Evolutionary conservation across 2,113 vertebrate genomes (phyloP).

Genomic region (Chrysochloris asiatica): DNA sequence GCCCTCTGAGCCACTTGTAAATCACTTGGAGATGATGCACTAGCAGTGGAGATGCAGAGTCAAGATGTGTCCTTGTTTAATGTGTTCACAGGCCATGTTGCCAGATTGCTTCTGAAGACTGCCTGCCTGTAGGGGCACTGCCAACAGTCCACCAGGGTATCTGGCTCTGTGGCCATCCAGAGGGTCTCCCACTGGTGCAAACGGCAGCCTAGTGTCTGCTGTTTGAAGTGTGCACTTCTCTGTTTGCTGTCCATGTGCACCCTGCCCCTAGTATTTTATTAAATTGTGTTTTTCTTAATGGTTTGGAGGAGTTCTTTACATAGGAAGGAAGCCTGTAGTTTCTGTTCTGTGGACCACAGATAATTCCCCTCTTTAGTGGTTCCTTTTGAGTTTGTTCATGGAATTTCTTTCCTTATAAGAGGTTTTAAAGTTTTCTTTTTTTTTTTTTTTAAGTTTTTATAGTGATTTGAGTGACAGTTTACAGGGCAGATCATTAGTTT

Average conservation of each 20-base stretch:
- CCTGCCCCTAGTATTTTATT: not conserved
- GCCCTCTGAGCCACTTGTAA: not conserved
- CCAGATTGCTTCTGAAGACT: not conserved
- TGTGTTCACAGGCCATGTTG: not conserved
- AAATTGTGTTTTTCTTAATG: not conserved
- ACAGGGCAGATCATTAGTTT: too few species aligned
- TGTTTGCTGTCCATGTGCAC: not conserved
- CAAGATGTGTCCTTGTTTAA: not conserved
- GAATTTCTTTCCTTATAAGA: not conserved
- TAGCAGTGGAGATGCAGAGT: not conserved
- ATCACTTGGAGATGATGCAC: not conserved
- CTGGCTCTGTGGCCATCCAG: not conserved
- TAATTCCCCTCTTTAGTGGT: not conserved
- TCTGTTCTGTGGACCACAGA: not conserved
- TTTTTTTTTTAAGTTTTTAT: not conserved
- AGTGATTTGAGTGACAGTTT: too few species aligned
- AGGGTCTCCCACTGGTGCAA: not conserved
- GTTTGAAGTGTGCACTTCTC: rapidly evolving
- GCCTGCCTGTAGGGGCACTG: not conserved
- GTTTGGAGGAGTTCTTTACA: not conserved
- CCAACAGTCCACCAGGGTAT: not conserved
- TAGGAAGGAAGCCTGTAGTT: not conserved
- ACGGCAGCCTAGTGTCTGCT: not conserved
- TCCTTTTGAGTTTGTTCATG: not conserved
- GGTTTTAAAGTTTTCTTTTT: not conserved